Conservation (phyloP, 2,888 invertebrate genomes). For the Limnephilus rhombicus region DNA sequence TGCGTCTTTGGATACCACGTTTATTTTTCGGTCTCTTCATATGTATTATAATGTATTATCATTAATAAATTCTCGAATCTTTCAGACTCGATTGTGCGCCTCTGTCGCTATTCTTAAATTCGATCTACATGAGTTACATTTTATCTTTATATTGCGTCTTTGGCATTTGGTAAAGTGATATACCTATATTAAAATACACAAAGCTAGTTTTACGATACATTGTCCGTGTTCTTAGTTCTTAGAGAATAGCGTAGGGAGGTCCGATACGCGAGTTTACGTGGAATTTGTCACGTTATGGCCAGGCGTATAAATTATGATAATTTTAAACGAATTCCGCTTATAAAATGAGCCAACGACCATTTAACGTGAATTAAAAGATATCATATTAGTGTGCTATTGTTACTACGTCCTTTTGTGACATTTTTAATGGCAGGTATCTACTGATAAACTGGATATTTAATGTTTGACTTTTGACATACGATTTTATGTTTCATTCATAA, state of each 20-base stretch:
- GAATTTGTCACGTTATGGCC: not conserved
- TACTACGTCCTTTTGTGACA: not conserved
- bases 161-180: not conserved
- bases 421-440: not conserved
- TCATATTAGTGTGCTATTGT: not conserved
- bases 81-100: not conserved
- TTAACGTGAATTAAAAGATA: not conserved
- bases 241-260: not conserved
- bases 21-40: too few relatives aligned
- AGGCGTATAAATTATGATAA: not conserved
- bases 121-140: not conserved
- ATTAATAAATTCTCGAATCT: not conserved
- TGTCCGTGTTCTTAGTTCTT: not conserved
- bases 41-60: too few relatives aligned
- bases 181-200: not conserved
- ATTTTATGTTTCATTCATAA: not conserved
- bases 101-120: not conserved
- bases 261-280: not conserved
- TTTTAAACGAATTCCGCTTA: not conserved
- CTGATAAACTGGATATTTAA: not conserved
- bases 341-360: not conserved
- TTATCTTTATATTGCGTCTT: conserved; percentile 17
- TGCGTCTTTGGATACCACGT: not conserved
- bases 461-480: not conserved
- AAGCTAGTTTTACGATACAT: not conserved